Percentiles rank a stretch among this genome's conserved stretches.
These are phyloP conservation scores for Sardinella longiceps DNA, from an alignment of 2,797 vertebrate species.

Conservation along the genomic window DNA sequence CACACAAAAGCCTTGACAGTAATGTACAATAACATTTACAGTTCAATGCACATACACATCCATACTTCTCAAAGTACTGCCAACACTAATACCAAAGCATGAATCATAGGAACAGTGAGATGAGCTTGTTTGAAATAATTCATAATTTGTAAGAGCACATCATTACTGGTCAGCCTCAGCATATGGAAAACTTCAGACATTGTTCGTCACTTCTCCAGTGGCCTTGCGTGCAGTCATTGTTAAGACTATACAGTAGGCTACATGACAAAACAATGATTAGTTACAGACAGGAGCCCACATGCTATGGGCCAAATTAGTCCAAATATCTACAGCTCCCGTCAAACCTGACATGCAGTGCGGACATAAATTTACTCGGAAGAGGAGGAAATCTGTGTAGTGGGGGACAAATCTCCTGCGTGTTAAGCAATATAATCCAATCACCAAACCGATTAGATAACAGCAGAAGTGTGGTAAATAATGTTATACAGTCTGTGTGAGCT, in stretches of 20 bases:
- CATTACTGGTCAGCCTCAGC: not conserved
- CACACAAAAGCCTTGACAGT: constrained; percentile 8
- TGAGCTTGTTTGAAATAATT: too few species aligned
- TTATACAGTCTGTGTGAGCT: not conserved
- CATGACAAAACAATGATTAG: not conserved
- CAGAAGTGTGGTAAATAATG: not conserved
- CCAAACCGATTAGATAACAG: not conserved
- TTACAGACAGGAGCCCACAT: not conserved
- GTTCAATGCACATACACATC: not conserved
- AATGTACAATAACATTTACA: constrained; percentile 7
- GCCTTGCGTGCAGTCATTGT: constrained; percentile 8
- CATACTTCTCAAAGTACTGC: constrained; percentile 7
- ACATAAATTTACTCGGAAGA: not conserved
- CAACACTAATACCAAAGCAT: not conserved
- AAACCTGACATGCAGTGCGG: not conserved
- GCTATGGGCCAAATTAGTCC: not conserved
- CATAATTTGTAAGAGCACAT: not conserved
- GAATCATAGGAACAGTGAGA: not conserved
- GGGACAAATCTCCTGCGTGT: not conserved
- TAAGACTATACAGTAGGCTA: constrained; percentile 59
- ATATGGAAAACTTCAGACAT: constrained; percentile 1
- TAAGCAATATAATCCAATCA: not conserved
- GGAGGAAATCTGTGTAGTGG: not conserved
- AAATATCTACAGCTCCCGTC: not conserved
- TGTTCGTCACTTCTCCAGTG: not conserved